These are phyloP conservation scores for Formica aserva DNA, from an alignment of 2,888 invertebrate genomes.

Conservation along the genomic window DNA sequence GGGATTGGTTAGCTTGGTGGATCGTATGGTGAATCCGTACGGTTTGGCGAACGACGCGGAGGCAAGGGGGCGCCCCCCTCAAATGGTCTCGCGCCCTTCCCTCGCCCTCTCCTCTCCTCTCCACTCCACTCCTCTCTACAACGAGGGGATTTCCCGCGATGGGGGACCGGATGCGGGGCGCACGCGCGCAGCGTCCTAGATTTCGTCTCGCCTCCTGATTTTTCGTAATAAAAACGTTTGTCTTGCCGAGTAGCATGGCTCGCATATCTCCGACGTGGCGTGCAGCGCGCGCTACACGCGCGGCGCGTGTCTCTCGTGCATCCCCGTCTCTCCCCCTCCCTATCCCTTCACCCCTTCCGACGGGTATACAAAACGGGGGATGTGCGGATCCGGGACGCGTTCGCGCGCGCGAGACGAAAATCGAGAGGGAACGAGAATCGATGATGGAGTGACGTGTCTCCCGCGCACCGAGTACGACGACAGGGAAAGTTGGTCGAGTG, in stretches of 20 bases:
- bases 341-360: too few relatives aligned
- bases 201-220: slow-evolving; percentile 83
- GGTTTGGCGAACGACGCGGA: slow-evolving; percentile 32
- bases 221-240: slow-evolving; percentile 84
- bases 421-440: slow-evolving; percentile 41
- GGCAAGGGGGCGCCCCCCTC: slow-evolving; percentile 14
- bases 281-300: slow-evolving; percentile 53
- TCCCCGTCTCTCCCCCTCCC: slow-evolving; percentile 2
- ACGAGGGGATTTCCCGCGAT: slow-evolving; percentile 34
- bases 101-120: neutral
- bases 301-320: slow-evolving; percentile 45
- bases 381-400: neutral
- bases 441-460: slow-evolving; percentile 27
- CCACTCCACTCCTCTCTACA: neutral
- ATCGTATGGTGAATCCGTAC: slow-evolving; percentile 41
- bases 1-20: slow-evolving; percentile 65
- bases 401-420: slow-evolving; percentile 24
- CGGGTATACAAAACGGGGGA: neutral
- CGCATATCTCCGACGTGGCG: slow-evolving; percentile 74
- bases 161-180: slow-evolving; percentile 54
- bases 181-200: slow-evolving; percentile 79
- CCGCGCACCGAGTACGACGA: neutral
- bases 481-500: slow-evolving; percentile 26
- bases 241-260: slow-evolving; percentile 80
- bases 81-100: too few relatives aligned